Base-by-base conservation (phyloP, 2,113 vertebrate species). In the Stercorarius parasiticus region DNA sequence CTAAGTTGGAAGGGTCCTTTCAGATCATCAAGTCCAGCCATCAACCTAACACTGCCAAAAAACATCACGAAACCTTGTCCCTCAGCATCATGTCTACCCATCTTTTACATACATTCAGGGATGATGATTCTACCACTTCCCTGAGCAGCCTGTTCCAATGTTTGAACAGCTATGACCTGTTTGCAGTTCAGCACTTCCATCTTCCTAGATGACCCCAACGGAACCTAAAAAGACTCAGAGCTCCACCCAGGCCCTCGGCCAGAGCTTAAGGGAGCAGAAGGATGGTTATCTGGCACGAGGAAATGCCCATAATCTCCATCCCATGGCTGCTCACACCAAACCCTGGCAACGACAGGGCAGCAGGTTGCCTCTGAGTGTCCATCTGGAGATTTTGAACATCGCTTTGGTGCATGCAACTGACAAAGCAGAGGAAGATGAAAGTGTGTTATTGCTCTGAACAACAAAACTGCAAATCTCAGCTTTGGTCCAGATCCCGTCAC, bases 131-230 rank as follows among this genome's bases (percentile, higher is more conserved):
- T 21, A 22, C 47, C 47, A 49, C 47, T 49, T 49, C 52, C 23
- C 26, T 53, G 52, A 53, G 52, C 52, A 53, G 26, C 52, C 52
- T 53, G 52, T 26, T 52, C 25, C 50, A 27, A 27, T 27, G 50
- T 23, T 49, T 49, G 47, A 49, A 49, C 47, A 49, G 21, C 47
- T 49, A 49, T 20, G 10, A 49, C 47, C 21, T 23, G 21, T 9
- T 58, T 0, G 0, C 29, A 27, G 29, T 30, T 71, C 55, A 81
- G 43, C 42, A 15, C 23, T 89, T 78, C 43, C 40, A 32, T 0
- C 74, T 59, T 67, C 2, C 3, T 30, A 67, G 26, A 55, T 40
- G 43, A 50, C 7, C 23, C n/a, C n/a, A 52, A 1, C 0, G 0
- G 50, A 94, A 18, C 15, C 32, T 26, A 21, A 81, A 86, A 82